These are phyloP conservation scores for Natator depressus DNA, from an alignment of 2,113 vertebrate genomes.

Conservation along the genomic window DNA sequence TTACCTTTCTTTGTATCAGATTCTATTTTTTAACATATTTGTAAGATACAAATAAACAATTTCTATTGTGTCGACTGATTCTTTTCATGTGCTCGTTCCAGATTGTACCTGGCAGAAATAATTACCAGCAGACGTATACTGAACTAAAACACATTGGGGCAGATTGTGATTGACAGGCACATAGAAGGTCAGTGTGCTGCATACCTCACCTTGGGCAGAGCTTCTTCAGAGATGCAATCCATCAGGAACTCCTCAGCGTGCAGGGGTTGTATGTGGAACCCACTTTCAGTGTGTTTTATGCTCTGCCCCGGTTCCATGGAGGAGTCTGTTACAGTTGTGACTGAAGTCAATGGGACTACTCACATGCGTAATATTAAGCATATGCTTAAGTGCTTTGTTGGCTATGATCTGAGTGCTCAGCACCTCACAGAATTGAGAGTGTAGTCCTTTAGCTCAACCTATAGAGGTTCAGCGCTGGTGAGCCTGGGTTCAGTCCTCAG, in stretches of 20 bases:
- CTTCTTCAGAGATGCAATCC: background rate
- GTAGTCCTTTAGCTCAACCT: background rate
- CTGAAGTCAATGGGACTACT: background rate
- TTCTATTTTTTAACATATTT: background rate
- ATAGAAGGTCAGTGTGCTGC: background rate
- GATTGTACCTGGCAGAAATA: background rate
- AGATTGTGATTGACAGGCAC: background rate
- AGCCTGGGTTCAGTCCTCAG: background rate
- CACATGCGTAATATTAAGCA: background rate
- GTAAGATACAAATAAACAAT: background rate
- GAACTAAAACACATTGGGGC: background rate
- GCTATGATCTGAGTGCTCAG: background rate
- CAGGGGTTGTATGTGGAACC: background rate
- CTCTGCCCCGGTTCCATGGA: background rate
- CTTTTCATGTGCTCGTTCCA: background rate
- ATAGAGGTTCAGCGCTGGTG: background rate
- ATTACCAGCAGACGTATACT: background rate
- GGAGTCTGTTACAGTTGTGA: background rate
- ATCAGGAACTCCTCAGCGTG: background rate
- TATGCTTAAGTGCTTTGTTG: background rate
- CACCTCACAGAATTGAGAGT: background rate
- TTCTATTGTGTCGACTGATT: background rate
- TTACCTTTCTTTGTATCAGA: constrained; percentile 1
- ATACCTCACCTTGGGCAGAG: background rate
- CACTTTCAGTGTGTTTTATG: background rate